These are phyloP conservation scores for Tricholauxania praeusta DNA, from an alignment of 2,888 invertebrate species.

Conservation along the genomic window DNA sequence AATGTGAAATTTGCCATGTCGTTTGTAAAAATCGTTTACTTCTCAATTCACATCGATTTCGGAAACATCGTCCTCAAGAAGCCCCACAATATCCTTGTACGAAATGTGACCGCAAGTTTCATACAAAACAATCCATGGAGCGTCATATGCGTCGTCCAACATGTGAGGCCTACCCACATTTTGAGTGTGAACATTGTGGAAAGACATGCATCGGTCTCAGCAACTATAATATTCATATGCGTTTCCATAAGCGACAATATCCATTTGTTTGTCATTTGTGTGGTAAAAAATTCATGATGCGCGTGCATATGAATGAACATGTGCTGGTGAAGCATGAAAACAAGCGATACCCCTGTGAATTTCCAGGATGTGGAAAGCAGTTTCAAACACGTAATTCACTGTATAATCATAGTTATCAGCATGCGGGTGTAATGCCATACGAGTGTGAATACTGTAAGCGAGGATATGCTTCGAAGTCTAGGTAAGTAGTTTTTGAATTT, in stretches of 20 bases:
- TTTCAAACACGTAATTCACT: constrained; percentile 47
- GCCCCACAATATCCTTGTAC: constrained; percentile 34
- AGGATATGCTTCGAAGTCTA: constrained; percentile 43
- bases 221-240: constrained; percentile 49
- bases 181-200: constrained; percentile 46
- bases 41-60: constrained; percentile 48
- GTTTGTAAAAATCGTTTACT: constrained; percentile 39
- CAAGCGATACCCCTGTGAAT: constrained; percentile 47
- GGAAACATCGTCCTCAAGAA: constrained; percentile 46
- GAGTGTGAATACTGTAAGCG: constrained; percentile 46
- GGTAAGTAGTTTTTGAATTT: constrained; percentile 39
- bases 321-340: constrained; percentile 49
- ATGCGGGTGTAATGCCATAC: constrained; percentile 47
- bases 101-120: constrained; percentile 44
- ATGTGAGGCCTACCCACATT: constrained; percentile 47
- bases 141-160: constrained; percentile 43
- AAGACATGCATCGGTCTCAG: constrained; percentile 45
- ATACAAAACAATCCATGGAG: constrained; percentile 37
- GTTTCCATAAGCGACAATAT: constrained; percentile 50
- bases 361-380: constrained; percentile 44
- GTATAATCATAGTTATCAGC: constrained; percentile 47
- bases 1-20: constrained; percentile 46
- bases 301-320: constrained; percentile 46
- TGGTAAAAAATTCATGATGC: constrained; percentile 48
- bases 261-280: constrained; percentile 47